These are phyloP conservation scores for Physeter macrocephalus DNA, from an alignment of 2,113 vertebrate species.

Conservation along the genomic window DNA sequence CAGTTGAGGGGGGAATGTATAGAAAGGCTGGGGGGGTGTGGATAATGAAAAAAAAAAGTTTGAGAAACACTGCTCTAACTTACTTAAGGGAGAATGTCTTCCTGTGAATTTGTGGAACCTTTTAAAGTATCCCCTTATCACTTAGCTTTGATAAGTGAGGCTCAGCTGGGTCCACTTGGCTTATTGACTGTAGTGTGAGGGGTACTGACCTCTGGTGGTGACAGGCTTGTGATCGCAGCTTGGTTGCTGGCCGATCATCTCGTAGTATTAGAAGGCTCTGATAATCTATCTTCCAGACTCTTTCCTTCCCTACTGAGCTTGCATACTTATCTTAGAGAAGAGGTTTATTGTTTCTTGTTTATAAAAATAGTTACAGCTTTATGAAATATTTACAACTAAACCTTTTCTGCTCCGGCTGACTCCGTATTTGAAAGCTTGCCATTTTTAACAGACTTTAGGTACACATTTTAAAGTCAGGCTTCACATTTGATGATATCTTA, in stretches of 20 bases:
- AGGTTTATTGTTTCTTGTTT: not conserved
- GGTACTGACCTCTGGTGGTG: constrained; percentile 40
- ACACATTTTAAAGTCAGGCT: not conserved
- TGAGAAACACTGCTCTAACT: not conserved
- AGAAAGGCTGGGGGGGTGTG: not conserved
- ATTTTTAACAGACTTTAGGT: not conserved
- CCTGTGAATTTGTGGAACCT: not conserved
- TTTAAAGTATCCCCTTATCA: not conserved
- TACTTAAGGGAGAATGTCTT: not conserved
- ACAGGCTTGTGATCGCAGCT: not conserved
- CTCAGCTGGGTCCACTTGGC: not conserved
- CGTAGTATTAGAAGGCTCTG: not conserved
- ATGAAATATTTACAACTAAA: not conserved
- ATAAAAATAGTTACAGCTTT: not conserved
- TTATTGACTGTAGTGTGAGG: rapidly evolving
- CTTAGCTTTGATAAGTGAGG: not conserved
- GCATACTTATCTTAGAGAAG: not conserved
- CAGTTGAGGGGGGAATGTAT: too few species aligned
- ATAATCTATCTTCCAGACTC: too few species aligned
- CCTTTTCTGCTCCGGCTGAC: not conserved
- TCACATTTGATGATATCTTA: not conserved
- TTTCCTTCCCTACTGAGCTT: not conserved
- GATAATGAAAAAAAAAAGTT: rapidly evolving
- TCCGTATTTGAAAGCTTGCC: not conserved
- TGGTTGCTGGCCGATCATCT: rapidly evolving